Conservation (phyloP, 1,140 invertebrate species). For the Nixonia krombeini region DNA sequence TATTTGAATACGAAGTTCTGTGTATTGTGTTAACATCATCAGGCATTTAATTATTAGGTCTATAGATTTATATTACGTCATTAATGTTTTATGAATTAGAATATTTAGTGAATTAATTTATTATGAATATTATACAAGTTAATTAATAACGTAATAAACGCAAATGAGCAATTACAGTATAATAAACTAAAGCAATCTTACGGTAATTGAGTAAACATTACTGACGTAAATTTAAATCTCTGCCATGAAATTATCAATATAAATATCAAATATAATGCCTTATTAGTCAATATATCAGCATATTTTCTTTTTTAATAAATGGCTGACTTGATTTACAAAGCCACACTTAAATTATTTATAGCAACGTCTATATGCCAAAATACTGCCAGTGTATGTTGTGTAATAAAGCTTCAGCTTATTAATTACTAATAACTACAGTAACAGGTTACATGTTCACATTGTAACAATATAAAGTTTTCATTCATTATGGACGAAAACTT, state of each 20-base stretch:
- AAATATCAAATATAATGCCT: conserved; percentile 60
- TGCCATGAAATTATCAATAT: conserved; percentile 31
- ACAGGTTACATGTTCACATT: not conserved
- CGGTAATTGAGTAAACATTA: conserved; percentile 16
- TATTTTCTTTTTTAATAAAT: conserved; percentile 31
- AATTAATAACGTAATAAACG: not conserved
- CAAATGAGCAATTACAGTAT: no score
- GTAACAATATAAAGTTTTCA: no score
- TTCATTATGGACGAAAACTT: no score
- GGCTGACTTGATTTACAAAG: not conserved
- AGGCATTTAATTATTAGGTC: no score
- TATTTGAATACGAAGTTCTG: no score
- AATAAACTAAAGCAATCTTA: no score
- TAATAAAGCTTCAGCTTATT: not conserved
- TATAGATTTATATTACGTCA: no score
- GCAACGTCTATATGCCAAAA: not conserved
- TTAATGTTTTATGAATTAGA: no score
- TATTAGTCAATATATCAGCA: conserved; percentile 49
- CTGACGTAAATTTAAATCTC: conserved; percentile 27
- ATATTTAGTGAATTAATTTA: no score
- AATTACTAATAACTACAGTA: not conserved
- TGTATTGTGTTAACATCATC: no score
- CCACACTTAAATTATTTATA: not conserved
- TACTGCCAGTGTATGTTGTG: not conserved
- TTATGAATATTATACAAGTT: no score